A percentile compares a stretch with the other conserved stretches of the same genome.
These are phyloP conservation scores for Esox masquinongy DNA, from an alignment of 2,797 vertebrate species.

Conservation along the genomic window DNA sequence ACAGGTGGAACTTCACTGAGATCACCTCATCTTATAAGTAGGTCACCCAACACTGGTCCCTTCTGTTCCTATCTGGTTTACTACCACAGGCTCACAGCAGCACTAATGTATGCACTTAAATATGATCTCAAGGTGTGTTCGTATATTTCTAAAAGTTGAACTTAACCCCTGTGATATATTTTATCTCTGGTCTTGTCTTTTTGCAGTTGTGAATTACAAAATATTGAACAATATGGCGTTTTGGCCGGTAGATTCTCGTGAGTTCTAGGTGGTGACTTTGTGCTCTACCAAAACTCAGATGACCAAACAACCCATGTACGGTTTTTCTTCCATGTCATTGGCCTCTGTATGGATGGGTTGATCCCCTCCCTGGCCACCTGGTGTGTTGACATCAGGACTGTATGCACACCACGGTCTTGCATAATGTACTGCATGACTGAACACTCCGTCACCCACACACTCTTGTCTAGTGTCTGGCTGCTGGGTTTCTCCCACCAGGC, in stretches of 20 bases:
- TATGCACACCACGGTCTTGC: neutral
- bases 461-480: neutral
- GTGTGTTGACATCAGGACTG: neutral
- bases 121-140: neutral
- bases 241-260: neutral
- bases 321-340: neutral
- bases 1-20: constrained; percentile 49
- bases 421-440: neutral
- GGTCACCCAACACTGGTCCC: constrained; percentile 57
- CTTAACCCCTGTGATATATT: neutral
- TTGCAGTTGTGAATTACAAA: neutral
- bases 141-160: too few relatives aligned
- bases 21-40: constrained; percentile 60
- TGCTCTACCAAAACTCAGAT: neutral
- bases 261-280: neutral
- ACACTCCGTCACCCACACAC: neutral
- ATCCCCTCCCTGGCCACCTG: neutral
- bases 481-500: neutral
- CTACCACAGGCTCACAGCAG: constrained; percentile 1
- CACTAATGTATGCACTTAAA: neutral
- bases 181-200: neutral
- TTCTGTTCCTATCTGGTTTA: constrained; percentile 18
- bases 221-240: neutral
- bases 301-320: neutral
- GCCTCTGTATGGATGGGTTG: neutral